These are phyloP conservation scores for Lasioglossum marginatum DNA, from an alignment of 2,888 invertebrate genomes.

Conservation along the genomic window DNA sequence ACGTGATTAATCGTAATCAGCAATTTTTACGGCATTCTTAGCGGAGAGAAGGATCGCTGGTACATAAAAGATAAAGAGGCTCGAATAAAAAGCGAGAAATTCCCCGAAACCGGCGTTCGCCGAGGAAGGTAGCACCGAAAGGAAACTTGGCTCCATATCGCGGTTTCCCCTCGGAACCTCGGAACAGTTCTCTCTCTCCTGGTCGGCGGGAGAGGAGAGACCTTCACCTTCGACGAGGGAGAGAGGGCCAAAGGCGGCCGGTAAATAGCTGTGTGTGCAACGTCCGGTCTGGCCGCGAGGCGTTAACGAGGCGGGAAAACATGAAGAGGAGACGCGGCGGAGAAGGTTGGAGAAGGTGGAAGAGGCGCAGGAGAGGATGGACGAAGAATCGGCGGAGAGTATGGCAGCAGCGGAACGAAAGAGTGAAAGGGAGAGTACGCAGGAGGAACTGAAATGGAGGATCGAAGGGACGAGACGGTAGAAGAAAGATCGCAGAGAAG, in stretches of 20 bases:
- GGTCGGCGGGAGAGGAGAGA: constrained; percentile 39
- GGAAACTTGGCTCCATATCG: constrained; percentile 25
- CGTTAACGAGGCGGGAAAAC: constrained; percentile 81
- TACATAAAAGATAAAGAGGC: neutral
- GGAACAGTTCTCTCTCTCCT: constrained; percentile 3
- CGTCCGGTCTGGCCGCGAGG: constrained; percentile 75
- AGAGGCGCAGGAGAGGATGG: constrained; percentile 44
- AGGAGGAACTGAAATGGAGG: constrained; percentile 17
- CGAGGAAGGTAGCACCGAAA: constrained; percentile 9
- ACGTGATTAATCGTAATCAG: neutral
- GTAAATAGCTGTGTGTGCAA: constrained; percentile 73
- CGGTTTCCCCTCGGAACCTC: constrained; percentile 39
- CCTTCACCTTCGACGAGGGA: constrained; percentile 54
- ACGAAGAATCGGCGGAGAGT: constrained; percentile 2
- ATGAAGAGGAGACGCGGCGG: constrained; percentile 63
- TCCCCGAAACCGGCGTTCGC: neutral
- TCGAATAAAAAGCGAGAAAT: neutral
- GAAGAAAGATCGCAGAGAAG: constrained; percentile 28
- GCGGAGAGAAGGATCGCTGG: neutral
- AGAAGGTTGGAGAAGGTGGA: constrained; percentile 32
- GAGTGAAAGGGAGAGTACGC: neutral
- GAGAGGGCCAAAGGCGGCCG: constrained; percentile 65
- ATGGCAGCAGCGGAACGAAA: constrained; percentile 23
- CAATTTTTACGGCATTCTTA: neutral
- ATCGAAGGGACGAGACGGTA: constrained; percentile 33